Evolutionary conservation across 2,888 invertebrate genomes (phyloP), one percentile per base, ranked within the genome.

Genomic region (Cordylochernes scorpioides): DNA sequence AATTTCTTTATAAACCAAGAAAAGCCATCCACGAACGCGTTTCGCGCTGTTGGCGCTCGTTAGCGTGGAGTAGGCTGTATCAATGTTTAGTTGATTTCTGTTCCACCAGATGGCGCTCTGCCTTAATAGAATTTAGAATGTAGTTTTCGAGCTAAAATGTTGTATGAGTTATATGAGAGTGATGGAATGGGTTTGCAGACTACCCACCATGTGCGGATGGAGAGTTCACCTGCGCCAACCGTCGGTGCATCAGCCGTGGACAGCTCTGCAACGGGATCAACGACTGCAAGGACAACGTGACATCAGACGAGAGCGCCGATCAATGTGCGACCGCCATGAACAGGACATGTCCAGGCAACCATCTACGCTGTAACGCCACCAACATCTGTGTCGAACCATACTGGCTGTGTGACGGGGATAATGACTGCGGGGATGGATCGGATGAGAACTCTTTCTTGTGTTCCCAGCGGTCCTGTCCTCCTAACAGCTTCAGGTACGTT

Each of bases 301-400:
- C 82, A 0, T 77, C 80, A 0, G 86, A 86, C 45, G 84, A 86
- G 52, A 77, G 75, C 0, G 72, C 75, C 44, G 77, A 77, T 39
- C 64, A 71, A 10, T 84, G 84, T 45, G 43, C 44, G 14, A 25
- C 30, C 45, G n/a, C n/a, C n/a, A n/a, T n/a, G n/a, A 84, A 80
- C 48, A 71, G 72, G 1, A 86, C 82, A 0, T 91, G 88, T 44
- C 77, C 80, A 1, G 57, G 68, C 0, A 77, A 78, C 50, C 77
- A 88, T 48, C 63, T 84, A 22, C 82, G 84, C 50, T 88, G 86
- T 49, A 74, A 77, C 44, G 75, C 74, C 43, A 86, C 86, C 0
- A 86, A 84, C 46, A 82, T 88, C 40, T 94, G 94, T 50, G 86
- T 94, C 0, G 91, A 94, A 49, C 82, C 82, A 0, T 86, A 86